These are phyloP conservation scores for Pelvicachromis taeniatus DNA, from an alignment of 2,113 vertebrate species.

Conservation along the genomic window DNA sequence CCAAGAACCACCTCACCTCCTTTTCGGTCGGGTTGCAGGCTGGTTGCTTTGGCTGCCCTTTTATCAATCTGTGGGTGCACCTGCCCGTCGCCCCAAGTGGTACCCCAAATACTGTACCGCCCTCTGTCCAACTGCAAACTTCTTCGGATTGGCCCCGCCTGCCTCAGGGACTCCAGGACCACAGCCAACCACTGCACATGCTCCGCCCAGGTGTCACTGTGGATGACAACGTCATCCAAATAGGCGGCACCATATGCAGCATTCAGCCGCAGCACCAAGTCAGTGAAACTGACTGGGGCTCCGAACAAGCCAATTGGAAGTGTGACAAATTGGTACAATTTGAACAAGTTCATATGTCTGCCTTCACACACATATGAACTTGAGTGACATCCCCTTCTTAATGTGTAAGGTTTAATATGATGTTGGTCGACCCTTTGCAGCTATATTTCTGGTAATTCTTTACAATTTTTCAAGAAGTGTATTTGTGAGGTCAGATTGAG, in stretches of 20 bases:
- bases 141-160: too few species aligned
- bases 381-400: not conserved
- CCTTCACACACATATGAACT: not conserved
- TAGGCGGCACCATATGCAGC: not conserved
- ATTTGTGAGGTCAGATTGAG: not conserved
- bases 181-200: too few species aligned
- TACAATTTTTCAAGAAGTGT: not conserved
- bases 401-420: not conserved
- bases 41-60: too few species aligned
- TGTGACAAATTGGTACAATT: not conserved
- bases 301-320: not conserved
- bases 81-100: too few species aligned
- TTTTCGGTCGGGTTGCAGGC: too few species aligned
- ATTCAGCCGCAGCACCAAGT: accelerated
- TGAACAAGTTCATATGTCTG: too few species aligned
- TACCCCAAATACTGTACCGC: too few species aligned
- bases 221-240: not conserved
- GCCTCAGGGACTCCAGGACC: too few species aligned
- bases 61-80: too few species aligned
- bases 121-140: too few species aligned
- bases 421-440: not conserved
- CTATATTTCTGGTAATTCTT: accelerated
- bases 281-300: not conserved
- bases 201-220: not conserved
- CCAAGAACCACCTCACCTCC: too few species aligned